phyloP scores from a whole-genome alignment of 2,797 vertebrate genomes.

The Mergus octosetaceus region DNA sequence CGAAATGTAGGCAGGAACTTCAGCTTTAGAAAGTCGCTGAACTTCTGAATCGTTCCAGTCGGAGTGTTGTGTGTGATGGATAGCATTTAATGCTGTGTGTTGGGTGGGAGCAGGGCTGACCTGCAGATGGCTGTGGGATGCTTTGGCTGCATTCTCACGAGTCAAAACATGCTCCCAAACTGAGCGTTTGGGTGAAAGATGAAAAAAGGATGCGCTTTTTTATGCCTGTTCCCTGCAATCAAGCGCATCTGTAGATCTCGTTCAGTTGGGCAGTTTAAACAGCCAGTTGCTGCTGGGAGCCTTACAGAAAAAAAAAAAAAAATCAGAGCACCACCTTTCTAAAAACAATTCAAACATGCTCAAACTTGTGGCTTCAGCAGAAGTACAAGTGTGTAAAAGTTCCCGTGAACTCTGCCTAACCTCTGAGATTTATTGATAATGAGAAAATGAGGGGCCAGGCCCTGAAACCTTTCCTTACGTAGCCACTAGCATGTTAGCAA shows the following conservation, averaged over 20 bases:
- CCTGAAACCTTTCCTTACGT: background rate
- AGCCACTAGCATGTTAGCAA: background rate
- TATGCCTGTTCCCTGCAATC: background rate
- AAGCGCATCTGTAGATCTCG: background rate
- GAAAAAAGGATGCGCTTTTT: background rate
- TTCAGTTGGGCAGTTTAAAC: background rate
- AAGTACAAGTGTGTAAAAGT: slow-evolving; percentile 7
- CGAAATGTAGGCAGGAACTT: slow-evolving; percentile 6
- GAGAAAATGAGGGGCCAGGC: slow-evolving; percentile 10
- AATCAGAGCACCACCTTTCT: background rate
- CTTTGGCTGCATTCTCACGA: background rate
- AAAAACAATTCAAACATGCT: background rate
- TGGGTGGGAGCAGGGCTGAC: background rate
- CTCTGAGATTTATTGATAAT: slow-evolving; percentile 55
- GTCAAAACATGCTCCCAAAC: background rate
- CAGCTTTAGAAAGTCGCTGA: background rate
- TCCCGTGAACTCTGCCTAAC: slow-evolving; percentile 62
- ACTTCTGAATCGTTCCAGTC: background rate
- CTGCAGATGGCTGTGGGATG: background rate
- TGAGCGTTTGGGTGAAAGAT: background rate
- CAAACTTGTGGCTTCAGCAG: slow-evolving; percentile 22
- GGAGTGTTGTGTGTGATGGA: background rate
- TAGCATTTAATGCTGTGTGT: background rate
- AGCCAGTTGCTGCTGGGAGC: background rate
- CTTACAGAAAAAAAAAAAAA: background rate